phyloP scores from a whole-genome alignment of 2,113 vertebrate genomes.

The Tupaia chinensis region DNA sequence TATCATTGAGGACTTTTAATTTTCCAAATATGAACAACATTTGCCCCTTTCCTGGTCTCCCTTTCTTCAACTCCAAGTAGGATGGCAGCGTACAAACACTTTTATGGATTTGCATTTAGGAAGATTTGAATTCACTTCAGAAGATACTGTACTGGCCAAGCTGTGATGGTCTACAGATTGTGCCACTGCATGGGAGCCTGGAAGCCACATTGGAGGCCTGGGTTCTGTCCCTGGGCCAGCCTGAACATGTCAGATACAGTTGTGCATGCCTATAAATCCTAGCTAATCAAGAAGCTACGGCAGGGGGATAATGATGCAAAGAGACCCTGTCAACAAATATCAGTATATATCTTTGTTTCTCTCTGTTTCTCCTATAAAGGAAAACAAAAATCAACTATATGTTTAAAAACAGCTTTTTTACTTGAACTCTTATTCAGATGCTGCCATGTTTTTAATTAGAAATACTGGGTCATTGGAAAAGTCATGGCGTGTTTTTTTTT shows the following conservation, averaged over 20 bases:
- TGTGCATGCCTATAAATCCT: too few species aligned
- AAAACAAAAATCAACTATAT: background rate
- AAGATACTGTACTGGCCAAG: background rate
- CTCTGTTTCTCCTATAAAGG: too few species aligned
- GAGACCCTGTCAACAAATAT: too few species aligned
- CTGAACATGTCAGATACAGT: too few species aligned
- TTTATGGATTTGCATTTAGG: conserved; percentile 17
- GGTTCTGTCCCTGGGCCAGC: too few species aligned
- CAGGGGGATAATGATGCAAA: too few species aligned
- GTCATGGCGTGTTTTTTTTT: too few species aligned
- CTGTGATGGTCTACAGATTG: too few species aligned
- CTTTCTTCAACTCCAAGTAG: background rate
- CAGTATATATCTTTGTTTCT: too few species aligned
- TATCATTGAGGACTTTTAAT: conserved; percentile 21
- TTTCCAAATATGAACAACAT: background rate
- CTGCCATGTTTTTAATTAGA: conserved; percentile 54
- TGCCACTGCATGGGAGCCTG: too few species aligned
- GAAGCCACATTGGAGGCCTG: too few species aligned
- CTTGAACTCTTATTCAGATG: background rate
- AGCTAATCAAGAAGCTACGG: too few species aligned
- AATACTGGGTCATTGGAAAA: background rate
- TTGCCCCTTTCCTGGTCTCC: background rate
- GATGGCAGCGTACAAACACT: background rate
- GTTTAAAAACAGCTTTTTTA: background rate
- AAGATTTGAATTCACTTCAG: background rate